Evolutionary conservation across 2,797 vertebrate genomes (phyloP), one percentile per base, ranked within the genome.

Genomic region (Pseudotriccus pelzelni): DNA sequence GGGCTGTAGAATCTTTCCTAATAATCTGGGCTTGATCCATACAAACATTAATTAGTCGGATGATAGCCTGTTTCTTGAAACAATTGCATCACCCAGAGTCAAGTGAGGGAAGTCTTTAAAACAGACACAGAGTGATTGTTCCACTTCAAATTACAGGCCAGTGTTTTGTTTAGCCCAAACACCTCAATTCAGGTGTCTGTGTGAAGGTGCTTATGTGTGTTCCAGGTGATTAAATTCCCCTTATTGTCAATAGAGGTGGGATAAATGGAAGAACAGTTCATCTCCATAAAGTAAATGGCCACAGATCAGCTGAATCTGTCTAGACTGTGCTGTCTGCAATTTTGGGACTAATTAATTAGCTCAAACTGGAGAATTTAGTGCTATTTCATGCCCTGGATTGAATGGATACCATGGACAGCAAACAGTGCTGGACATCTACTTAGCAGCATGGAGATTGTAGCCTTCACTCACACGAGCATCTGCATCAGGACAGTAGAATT

Each of bases 381-480:
- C 5, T 12, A 0, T 70, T 55, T 77, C 47, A 16, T 90, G 52
- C 4, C 44, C 30, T 81, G 56, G 37, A 25, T 19, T 44, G 60
- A 70, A 19, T 41, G 15, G 37, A 30, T 55, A 13, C 28, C 28
- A 3, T 15, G 41, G 46, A 56, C 39, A 50, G 9, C 8, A 37
- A 2, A 8, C 5, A 34, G 17, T 36, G 21, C 25, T 36, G 27
- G 24, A 4, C 53, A 6, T 56, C 41, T 30, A 0, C 59, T 14
- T 43, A 34, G 23, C 41, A 83, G 13, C 15, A 4, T 3, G n/a
- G 53, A 16, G 7, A 1, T 32, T 23, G 17, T 23, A 67, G 34
- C 37, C 28, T 74, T 70, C 19, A 4, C 36, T 80, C 36, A 37
- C 15, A 12, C 6, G 13, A 83, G 10, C 37, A 19, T 24, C 37